Percentiles rank a stretch among this genome's conserved stretches.
Conservation (phyloP, 2,113 vertebrate species). For the Grallaria varia region DNA sequence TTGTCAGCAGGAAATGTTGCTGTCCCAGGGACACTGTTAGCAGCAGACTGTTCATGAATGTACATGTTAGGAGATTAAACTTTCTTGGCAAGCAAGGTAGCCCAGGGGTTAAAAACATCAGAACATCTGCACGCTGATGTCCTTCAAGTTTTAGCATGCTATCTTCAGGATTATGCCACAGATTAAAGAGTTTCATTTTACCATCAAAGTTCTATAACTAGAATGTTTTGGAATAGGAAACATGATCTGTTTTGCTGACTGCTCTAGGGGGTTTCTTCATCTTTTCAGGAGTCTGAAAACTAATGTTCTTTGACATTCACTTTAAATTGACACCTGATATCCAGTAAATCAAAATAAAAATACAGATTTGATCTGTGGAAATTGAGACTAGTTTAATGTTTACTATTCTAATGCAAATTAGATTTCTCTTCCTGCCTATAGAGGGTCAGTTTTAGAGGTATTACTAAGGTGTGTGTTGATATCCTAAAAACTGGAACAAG, state of each 20-base stretch:
- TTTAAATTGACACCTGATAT: slow-evolving; percentile 29
- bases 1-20: background rate
- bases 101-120: slow-evolving; percentile 50
- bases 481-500: background rate
- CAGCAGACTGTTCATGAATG: slow-evolving; percentile 10
- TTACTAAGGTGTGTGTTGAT: background rate
- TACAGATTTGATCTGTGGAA: slow-evolving; percentile 35
- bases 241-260: slow-evolving; percentile 17
- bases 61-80: slow-evolving; percentile 41
- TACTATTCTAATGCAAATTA: slow-evolving; percentile 17
- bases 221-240: slow-evolving; percentile 33
- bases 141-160: slow-evolving; percentile 65
- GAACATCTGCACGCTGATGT: slow-evolving; percentile 22
- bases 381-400: slow-evolving; percentile 32
- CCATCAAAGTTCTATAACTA: background rate
- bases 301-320: slow-evolving; percentile 18
- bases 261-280: slow-evolving; percentile 1
- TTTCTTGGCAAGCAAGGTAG: slow-evolving; percentile 42
- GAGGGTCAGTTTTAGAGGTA: background rate
- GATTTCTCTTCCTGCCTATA: slow-evolving; percentile 36
- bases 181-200: slow-evolving; percentile 49
- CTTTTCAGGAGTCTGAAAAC: slow-evolving; percentile 6
- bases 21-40: background rate
- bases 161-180: slow-evolving; percentile 10
- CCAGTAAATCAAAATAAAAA: slow-evolving; percentile 50